Evolutionary conservation across 2,888 invertebrate genomes (phyloP), one percentile per base, ranked within the genome.

Genomic region (Eueremaeus valkanovi): DNA sequence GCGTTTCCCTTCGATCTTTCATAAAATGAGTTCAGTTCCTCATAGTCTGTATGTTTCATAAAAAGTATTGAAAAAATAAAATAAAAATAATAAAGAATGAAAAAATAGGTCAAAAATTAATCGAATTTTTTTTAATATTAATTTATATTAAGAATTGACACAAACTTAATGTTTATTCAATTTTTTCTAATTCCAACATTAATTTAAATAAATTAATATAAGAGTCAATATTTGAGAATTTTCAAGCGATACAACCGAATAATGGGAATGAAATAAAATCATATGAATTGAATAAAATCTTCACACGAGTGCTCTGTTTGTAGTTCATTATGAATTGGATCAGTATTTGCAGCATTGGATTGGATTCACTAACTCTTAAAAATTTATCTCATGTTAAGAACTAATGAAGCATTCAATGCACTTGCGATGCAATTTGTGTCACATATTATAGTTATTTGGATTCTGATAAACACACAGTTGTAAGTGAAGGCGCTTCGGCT

Each of bases 71-170:
- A 18, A 49, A 5, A 49, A 49, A 13, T 49, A 5, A 13, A 49
- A n/a, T 11, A 49, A 49, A 49, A 18, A 49, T 8, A 49, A 49
- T 49, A 49, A n/a, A 58, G 21, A 24, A 27, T 9, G 21, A 24
- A 29, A 29, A 58, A 58, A 58, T 24, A 58, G 58, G 58, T 58
- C 58, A 29, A 24, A 58, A 51, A 21, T 58, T 58, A 77, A 51
- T 76, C 75, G 40, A n/a, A n/a, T n/a, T n/a, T n/a, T n/a, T n/a
- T n/a, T n/a, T n/a, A n/a, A n/a, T n/a, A n/a, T n/a, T n/a, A n/a
- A n/a, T n/a, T n/a, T n/a, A n/a, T n/a, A n/a, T n/a, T n/a, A n/a
- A n/a, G n/a, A n/a, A 73, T 74, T 55, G 74, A 76, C n/a, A n/a
- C 6, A 11, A 5, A 49, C n/a, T 49, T n/a, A 13, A 49, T 49